Base-by-base conservation (phyloP, 2,797 vertebrate species). In the Mionectes olivaceus region DNA sequence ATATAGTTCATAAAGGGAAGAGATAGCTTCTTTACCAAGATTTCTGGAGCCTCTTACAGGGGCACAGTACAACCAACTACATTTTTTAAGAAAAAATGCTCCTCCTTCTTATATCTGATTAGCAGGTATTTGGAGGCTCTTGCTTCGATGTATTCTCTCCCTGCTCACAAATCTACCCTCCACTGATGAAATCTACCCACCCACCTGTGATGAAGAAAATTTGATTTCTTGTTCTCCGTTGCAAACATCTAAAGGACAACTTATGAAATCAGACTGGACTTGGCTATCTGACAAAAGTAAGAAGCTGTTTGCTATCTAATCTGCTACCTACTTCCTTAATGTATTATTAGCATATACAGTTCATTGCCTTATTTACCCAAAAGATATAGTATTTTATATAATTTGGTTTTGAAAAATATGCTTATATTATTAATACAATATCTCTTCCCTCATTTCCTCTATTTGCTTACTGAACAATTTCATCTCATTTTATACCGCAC, bases 191-290 rank as follows among this genome's bases (percentile, higher is more conserved):
- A 50, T 50, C 25, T 50, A 28, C 35, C 30, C 17, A 65, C 13
- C 35, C 17, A 65, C 13, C 35, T 30, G 4, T 4, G 1, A 37
- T 17, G 61, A 76, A 68, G 19, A 69, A 61, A 46, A 57, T 5
- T n/a, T 0, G 0, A 14, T 19, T 83, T 55, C 47, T 46, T 1
- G 0, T 28, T 55, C 53, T n/a, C 24, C 17, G 14, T 10, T 15
- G 17, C 39, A 74, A 63, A 81, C 32, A 21, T 12, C 18, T 49
- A 47, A 82, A 64, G 23, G 25, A 68, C 37, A 75, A 9, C 49
- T 71, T 82, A 25, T 67, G 44, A 68, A 78, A 71, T 37, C 59
- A 46, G 10, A 46, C 10, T 10, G 33, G 80, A 21, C 15, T 47
- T 27, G 7, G 23, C 24, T 17, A 67, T 19, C 25, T 44, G 11